Evolutionary conservation across 2,888 invertebrate genomes (phyloP), one percentile per base, ranked within the genome.

Genomic region (Mantis religiosa): DNA sequence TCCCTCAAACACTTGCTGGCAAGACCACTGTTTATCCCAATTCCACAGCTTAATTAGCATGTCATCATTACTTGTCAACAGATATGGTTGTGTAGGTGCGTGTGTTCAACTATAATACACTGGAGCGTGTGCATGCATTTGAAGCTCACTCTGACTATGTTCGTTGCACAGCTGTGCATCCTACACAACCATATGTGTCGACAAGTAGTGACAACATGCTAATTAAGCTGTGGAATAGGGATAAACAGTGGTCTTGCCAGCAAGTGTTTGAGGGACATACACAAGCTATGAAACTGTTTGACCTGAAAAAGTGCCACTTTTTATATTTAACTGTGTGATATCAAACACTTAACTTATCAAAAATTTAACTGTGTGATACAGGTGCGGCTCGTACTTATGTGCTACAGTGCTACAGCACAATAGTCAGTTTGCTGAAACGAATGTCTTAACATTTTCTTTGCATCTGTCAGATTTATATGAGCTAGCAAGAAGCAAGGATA

Each of bases 151-250:
- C 99, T 1, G 99, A 99, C 94, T 99, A 99, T 93, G 96, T 99
- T 34, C 95, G 99, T 90, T 98, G 98, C 92, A 99, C 99, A 92
- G 98, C 97, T 9, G 97, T 99, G 20, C 99, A 99, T 94, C 99
- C 99, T 7, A 98, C 98, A 84, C 99, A 99, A 92, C 98, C 99
- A 0, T 98, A 98, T 92, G 96, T 99, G 91, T 95, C 99, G 87
- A 99, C 99, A 0, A 97, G 98, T 93, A 98, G 98, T 93, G 99
- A 99, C 95, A 99, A 99, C 92, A 97, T 99, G 97, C 94, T 98
- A 89, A 98, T 99, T 90, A 99, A 99, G 93, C 93, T 99, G 89
- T 99, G 99, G 99, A 99, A 99, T 93, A 99, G 99, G 99, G 99
- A 99, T 88, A 99, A 99, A 93, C 96, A 97, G 92, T 99, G 99